These are phyloP conservation scores for Drosophila ananassae DNA, from an alignment of 1,140 invertebrate species.

Conservation along the genomic window DNA sequence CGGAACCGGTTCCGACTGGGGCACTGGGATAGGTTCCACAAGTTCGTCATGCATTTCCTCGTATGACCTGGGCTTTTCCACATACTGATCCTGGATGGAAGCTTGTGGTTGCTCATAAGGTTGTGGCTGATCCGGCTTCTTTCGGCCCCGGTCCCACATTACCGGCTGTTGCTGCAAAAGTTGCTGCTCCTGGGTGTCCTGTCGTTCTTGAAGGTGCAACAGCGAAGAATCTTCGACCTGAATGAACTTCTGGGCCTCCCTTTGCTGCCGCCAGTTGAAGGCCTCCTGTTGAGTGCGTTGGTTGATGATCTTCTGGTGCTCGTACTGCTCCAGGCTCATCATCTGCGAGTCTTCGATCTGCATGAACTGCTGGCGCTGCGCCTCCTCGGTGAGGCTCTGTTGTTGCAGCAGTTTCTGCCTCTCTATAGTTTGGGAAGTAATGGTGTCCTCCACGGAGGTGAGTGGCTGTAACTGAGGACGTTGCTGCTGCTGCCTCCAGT, in stretches of 20 bases:
- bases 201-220: constrained; percentile 72
- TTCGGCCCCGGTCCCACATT: constrained; percentile 83
- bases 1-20: constrained; percentile 23
- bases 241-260: constrained; percentile 62
- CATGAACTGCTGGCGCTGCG: constrained; percentile 66
- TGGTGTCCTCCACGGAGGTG: constrained; percentile 78
- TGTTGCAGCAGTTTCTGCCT: constrained; percentile 50
- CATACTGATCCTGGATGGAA: constrained; percentile 30
- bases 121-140: constrained; percentile 67
- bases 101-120: constrained; percentile 19
- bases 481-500: constrained; percentile 69
- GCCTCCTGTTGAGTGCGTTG: constrained; percentile 66
- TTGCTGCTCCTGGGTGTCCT: constrained; percentile 68
- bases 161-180: constrained; percentile 70
- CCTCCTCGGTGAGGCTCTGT: constrained; percentile 65
- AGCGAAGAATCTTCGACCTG: constrained; percentile 77
- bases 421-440: constrained; percentile 65
- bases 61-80: constrained; percentile 62
- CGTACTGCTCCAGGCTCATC: constrained; percentile 73
- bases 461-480: constrained; percentile 68
- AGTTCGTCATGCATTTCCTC: constrained; percentile 84
- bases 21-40: constrained; percentile 77
- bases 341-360: constrained; percentile 76
- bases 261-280: constrained; percentile 71
- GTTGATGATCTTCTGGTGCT: constrained; percentile 67